Percentiles rank a stretch among this genome's conserved stretches.
phyloP scores from a whole-genome alignment of 1,140 invertebrate genomes.

The Zaprionus africanus region DNA sequence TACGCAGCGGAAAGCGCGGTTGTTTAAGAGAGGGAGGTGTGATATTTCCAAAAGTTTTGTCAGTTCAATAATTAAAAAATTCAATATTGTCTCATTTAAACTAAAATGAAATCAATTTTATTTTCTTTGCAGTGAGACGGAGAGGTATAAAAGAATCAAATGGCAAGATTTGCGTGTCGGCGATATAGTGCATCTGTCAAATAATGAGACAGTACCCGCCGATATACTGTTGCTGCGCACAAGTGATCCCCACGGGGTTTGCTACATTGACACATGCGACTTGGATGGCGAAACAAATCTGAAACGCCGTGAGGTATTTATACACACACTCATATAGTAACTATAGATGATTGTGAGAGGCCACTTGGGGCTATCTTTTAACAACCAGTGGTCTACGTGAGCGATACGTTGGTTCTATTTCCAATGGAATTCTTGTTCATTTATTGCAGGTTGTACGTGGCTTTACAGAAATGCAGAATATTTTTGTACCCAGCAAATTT shows the following conservation, averaged over 20 bases:
- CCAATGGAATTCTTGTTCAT: conserved; percentile 22
- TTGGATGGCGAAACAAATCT: conserved; percentile 99
- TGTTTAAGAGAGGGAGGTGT: not conserved
- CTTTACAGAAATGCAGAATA: conserved; percentile 87
- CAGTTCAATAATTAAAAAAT: not conserved
- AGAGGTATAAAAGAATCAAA: conserved; percentile 92
- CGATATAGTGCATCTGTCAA: conserved; percentile 97
- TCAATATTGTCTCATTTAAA: too few relatives aligned
- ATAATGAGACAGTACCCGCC: conserved; percentile 98
- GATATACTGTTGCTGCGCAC: conserved; percentile 95
- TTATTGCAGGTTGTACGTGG: conserved; percentile 78
- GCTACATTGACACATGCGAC: conserved; percentile 99
- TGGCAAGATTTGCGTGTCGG: conserved; percentile 97
- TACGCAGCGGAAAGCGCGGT: not conserved
- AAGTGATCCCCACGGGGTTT: conserved; percentile 96
- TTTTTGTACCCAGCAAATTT: conserved; percentile 93
- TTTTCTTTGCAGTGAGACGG: conserved; percentile 88
- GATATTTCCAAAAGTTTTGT: conserved; percentile 3
- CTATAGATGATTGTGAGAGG: not conserved
- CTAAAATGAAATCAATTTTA: not conserved
- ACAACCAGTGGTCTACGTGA: conserved; percentile 32
- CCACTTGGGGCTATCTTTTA: not conserved
- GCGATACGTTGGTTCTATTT: conserved; percentile 16
- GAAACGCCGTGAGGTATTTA: conserved; percentile 94
- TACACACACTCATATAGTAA: not conserved